Conservation (phyloP, 2,888 invertebrate species). For the Nebria brevicollis region DNA sequence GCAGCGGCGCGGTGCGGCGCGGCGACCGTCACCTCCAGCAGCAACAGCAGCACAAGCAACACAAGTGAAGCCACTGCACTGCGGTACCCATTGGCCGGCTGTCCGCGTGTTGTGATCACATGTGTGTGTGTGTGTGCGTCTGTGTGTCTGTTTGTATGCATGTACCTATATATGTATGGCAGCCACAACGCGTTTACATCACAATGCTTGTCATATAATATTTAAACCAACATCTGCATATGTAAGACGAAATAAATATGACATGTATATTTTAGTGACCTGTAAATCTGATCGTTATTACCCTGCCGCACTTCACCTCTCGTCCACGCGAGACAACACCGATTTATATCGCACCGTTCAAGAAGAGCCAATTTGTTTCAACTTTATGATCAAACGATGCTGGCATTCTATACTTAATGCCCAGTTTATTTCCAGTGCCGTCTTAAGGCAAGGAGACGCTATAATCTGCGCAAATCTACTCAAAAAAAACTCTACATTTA, state of each 20-base stretch:
- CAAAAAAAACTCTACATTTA: no score
- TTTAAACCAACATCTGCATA: conserved; percentile 57
- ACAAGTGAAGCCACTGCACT: conserved; percentile 52
- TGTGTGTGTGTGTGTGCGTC: not conserved
- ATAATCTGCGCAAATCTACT: no score
- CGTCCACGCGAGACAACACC: conserved; percentile 32
- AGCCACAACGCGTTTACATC: conserved; percentile 59
- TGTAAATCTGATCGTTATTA: conserved; percentile 29
- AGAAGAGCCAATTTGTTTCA: conserved; percentile 18
- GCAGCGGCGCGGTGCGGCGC: not conserved
- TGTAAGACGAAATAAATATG: conserved; percentile 38
- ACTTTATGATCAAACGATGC: conserved; percentile 13
- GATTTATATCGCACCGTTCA: conserved; percentile 21
- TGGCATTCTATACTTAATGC: not conserved
- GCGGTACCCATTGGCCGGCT: conserved; percentile 49
- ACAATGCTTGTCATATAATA: conserved; percentile 59
- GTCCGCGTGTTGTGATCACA: not conserved
- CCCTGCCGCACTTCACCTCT: conserved; percentile 44
- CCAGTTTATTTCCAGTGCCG: not conserved
- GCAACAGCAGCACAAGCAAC: not conserved
- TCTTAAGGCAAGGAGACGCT: not conserved
- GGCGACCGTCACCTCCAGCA: not conserved
- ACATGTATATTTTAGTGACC: conserved; percentile 36
- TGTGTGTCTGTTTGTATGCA: not conserved
- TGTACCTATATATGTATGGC: not conserved